A percentile compares a stretch with the other conserved stretches of the same genome.
These are phyloP conservation scores for Drosophila yakuba DNA, from an alignment of 1,140 invertebrate species.

Conservation along the genomic window DNA sequence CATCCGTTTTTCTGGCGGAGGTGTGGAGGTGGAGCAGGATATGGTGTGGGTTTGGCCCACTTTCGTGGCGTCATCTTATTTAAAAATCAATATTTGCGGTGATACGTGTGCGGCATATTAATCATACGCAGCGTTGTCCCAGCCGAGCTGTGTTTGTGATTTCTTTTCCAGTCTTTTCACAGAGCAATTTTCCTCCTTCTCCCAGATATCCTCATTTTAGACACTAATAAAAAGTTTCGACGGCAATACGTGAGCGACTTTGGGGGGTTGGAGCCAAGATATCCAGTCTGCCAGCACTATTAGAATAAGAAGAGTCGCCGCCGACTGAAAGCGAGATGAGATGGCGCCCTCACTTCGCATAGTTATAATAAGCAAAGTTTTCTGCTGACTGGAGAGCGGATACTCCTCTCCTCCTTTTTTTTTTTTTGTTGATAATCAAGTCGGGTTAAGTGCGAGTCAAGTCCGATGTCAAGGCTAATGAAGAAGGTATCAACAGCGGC, in stretches of 20 bases:
- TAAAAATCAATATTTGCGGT: slow-evolving; percentile 81
- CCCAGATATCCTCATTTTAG: slow-evolving; percentile 37
- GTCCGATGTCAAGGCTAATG: slow-evolving; percentile 73
- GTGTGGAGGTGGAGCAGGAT: not conserved
- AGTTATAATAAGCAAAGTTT: slow-evolving; percentile 82
- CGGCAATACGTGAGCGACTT: slow-evolving; percentile 70
- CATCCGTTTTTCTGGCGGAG: slow-evolving; percentile 7
- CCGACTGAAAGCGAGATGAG: slow-evolving; percentile 26
- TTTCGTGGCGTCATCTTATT: slow-evolving; percentile 76
- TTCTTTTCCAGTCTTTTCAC: slow-evolving; percentile 45
- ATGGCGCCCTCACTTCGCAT: slow-evolving; percentile 61
- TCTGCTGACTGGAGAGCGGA: slow-evolving; percentile 41
- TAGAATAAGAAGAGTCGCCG: slow-evolving; percentile 56
- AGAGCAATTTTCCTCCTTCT: not conserved
- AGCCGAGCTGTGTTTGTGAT: slow-evolving; percentile 70
- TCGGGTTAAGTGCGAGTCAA: slow-evolving; percentile 51
- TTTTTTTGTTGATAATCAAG: slow-evolving; percentile 27
- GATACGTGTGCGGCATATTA: slow-evolving; percentile 76
- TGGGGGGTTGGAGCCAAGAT: not conserved
- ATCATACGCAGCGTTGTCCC: slow-evolving; percentile 71
- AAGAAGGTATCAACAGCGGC: slow-evolving; percentile 62
- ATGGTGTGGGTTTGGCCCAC: slow-evolving; percentile 31
- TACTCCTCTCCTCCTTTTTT: not conserved
- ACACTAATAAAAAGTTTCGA: slow-evolving; percentile 80
- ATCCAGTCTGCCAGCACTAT: slow-evolving; percentile 29